Percentiles rank a stretch among this genome's conserved stretches.
Evolutionary conservation across 2,888 invertebrate species (phyloP).

Genomic region (Dicranocentrus wangi): DNA sequence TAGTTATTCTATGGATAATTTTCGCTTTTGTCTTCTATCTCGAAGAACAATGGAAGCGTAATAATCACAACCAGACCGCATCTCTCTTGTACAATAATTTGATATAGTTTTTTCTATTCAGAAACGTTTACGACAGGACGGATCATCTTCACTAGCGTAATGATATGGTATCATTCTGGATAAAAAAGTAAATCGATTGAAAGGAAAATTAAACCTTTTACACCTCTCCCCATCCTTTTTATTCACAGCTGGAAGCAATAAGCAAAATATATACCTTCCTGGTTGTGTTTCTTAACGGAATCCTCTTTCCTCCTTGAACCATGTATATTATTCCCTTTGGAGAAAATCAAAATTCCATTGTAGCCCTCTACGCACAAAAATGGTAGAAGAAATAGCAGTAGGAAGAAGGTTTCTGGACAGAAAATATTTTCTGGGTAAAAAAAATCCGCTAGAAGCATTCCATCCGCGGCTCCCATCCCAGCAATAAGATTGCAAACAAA

Average conservation of each 20-base stretch:
- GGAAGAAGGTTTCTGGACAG: background rate
- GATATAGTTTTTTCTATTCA: too few relatives aligned
- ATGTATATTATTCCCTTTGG: slow-evolving; percentile 21
- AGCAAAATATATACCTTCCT: slow-evolving; percentile 7
- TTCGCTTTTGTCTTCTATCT: too few relatives aligned
- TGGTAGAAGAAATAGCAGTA: too few relatives aligned
- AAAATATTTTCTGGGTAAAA: background rate
- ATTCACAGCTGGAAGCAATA: slow-evolving; percentile 22
- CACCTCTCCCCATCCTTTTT: slow-evolving; percentile 13
- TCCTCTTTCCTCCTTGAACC: background rate
- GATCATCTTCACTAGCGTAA: too few relatives aligned
- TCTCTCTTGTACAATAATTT: too few relatives aligned
- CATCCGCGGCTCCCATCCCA: background rate
- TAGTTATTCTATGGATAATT: too few relatives aligned
- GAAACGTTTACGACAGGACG: too few relatives aligned
- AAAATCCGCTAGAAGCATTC: background rate
- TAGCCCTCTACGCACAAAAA: background rate
- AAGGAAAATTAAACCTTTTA: background rate
- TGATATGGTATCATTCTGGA: too few relatives aligned
- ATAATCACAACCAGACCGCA: too few relatives aligned
- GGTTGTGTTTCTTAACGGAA: background rate
- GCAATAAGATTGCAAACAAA: slow-evolving; percentile 1
- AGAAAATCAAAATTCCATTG: slow-evolving; percentile 40
- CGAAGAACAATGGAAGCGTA: too few relatives aligned
- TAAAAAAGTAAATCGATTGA: too few relatives aligned